These are phyloP conservation scores for Nomada fabriciana DNA, from an alignment of 2,888 invertebrate genomes.

Conservation along the genomic window DNA sequence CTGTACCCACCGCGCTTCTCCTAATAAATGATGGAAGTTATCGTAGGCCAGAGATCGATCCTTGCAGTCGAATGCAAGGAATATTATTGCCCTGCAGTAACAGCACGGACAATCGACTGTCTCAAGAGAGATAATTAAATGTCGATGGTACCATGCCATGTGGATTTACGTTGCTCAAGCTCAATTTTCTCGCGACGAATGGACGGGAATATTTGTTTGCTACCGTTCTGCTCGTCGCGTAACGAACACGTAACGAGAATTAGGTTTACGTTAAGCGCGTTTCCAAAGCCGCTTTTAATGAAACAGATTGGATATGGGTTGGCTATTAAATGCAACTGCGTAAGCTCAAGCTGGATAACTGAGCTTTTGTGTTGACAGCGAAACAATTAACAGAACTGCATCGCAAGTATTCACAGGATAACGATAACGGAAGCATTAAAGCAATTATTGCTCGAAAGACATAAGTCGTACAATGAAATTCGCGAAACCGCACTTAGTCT, in stretches of 20 bases:
- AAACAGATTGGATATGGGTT: slow-evolving; percentile 3
- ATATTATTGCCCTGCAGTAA: not conserved
- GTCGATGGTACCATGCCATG: too few relatives aligned
- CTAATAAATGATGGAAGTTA: slow-evolving; percentile 61
- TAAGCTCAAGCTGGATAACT: not conserved
- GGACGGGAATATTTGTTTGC: not conserved
- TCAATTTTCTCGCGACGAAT: not conserved
- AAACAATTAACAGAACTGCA: too few relatives aligned
- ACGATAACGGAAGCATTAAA: not conserved
- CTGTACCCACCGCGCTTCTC: slow-evolving; percentile 38
- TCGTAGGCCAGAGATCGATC: slow-evolving; percentile 49
- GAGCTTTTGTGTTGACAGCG: not conserved
- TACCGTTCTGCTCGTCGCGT: not conserved
- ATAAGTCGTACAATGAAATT: not conserved
- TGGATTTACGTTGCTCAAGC: not conserved
- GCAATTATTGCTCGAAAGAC: not conserved
- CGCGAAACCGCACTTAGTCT: not conserved
- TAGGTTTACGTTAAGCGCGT: not conserved
- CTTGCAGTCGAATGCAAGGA: slow-evolving; percentile 10
- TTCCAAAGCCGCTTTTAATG: slow-evolving; percentile 21
- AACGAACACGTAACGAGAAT: slow-evolving; percentile 8
- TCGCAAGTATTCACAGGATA: not conserved
- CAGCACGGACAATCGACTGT: not conserved
- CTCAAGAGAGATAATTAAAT: not conserved
- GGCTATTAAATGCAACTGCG: slow-evolving; percentile 37